Evolutionary conservation across 1,140 invertebrate species (phyloP), one percentile per base, ranked within the genome.

Genomic region (Drosophila kurseongensis): DNA sequence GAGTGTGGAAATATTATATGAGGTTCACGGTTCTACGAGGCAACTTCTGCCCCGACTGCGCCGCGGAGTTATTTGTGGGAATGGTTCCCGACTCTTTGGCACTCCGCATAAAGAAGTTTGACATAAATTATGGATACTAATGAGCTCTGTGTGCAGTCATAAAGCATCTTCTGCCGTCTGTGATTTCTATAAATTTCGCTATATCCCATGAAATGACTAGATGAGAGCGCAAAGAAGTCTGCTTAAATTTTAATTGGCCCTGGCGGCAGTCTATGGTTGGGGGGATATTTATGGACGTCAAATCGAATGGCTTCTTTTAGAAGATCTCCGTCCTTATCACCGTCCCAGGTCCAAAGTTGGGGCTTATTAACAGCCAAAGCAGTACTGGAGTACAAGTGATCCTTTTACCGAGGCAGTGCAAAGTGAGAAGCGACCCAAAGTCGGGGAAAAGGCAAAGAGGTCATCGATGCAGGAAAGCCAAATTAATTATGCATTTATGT

Each of bases 401-500:
- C 60, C 29, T 45, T 9, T 36, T 14, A 9, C 45, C 68, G 14
- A 71, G 62, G 78, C 67, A 77, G 72, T 63, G 58, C 57, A 61
- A 69, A 60, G 69, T 60, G 61, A 65, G 69, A 60, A 54, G 71
- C 80, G 61, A 41, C 23, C 75, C 66, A 60, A 40, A 60, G 73
- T 68, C 62, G 68, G 72, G 59, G 36, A 48, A 51, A 51, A 47
- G 56, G 67, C 47, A 58, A 54, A 45, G 27, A 4, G 51, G 16
- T 51, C 68, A 77, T 32, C 16, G 23, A 69, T 61, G 60, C 71
- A 66, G 59, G 77, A 80, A 89, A 89, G 77, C 80, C 85, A 89
- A 80, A 89, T 90, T 89, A 90, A 89, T 89, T 89, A 90, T 89
- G 85, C 74, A 90, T 89, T 89, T 84, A 90, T 75, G 84, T 89